Evolutionary conservation across 2,888 invertebrate genomes (phyloP).

Genomic region (Subacronicta megacephala): DNA sequence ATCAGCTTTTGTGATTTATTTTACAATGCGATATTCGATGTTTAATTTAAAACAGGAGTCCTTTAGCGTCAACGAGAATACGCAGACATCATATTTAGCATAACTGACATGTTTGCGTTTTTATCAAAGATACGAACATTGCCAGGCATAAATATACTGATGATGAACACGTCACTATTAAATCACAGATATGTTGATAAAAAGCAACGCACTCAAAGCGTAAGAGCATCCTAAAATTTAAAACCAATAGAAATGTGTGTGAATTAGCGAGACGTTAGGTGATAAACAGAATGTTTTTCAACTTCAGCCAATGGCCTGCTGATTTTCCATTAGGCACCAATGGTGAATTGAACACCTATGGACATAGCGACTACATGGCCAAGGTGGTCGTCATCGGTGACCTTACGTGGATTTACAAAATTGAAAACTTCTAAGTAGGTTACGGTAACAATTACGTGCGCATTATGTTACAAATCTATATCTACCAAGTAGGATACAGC

Average conservation of each 20-base stretch:
- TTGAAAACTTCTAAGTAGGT: conserved; percentile 43
- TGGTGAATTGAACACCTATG: conserved; percentile 33
- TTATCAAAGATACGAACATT: conserved; percentile 7
- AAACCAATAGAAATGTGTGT: conserved; percentile 72
- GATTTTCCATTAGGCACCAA: conserved; percentile 28
- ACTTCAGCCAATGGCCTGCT: conserved; percentile 47
- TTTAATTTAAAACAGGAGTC: conserved; percentile 7
- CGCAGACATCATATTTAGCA: conserved; percentile 30
- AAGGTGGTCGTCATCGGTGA: conserved; percentile 11
- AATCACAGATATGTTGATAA: conserved; percentile 27
- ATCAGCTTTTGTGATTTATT: conserved; percentile 9
- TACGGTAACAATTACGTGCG: conserved; percentile 38
- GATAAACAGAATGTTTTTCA: conserved; percentile 71
- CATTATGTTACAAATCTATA: conserved; percentile 28
- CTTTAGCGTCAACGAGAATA: conserved; percentile 6
- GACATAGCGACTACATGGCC: conserved; percentile 15
- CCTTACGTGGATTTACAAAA: conserved; percentile 35
- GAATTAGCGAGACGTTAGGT: conserved; percentile 58
- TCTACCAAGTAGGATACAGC: conserved; percentile 62
- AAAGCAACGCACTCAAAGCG: conserved; percentile 30
- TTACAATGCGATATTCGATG: conserved; percentile 4
- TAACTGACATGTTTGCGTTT: conserved; percentile 21
- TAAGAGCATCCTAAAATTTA: conserved; percentile 58
- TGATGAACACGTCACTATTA: conserved; percentile 22
- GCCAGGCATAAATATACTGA: conserved; percentile 11